Evolutionary conservation across 1,140 invertebrate species (phyloP), one percentile per base, ranked within the genome.

Genomic region (Heliconius melpomene): DNA sequence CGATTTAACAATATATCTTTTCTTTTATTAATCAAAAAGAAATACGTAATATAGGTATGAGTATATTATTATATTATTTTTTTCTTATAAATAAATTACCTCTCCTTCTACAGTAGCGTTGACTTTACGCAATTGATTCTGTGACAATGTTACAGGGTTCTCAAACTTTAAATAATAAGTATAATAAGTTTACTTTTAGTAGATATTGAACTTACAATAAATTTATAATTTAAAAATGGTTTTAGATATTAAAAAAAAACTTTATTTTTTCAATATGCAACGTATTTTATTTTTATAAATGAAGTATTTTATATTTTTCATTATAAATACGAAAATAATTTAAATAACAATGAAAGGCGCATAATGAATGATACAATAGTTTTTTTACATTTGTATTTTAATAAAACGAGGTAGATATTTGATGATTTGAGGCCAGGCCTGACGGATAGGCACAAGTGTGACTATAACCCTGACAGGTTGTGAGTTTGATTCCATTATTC

Each of bases 131-230:
- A 36, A 72, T 38, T 72, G 71, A 36, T 72, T 72, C 71, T 72
- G 36, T 40, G 71, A 72, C 32, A 72, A 38, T 9, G 40, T 72
- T 38, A 72, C 2, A 23, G 2, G 72, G 40, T 57, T 75, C 79
- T 78, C 79, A 78, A 81, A 75, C 60, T 16, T 46, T 46, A 46
- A 46, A 16, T 46, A 46, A 46, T 3, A n/a, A n/a, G n/a, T n/a
- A n/a, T n/a, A n/a, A n/a, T 16, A 46, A 46, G 52, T 54, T 54
- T 36, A 7, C 32, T 5, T 36, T 36, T n/a, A 8, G 7, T 23
- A 23, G 54, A n/a, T 57, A 57, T 23, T 57, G 8, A 57, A 9
- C 8, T 57, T 23, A n/a, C 7, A 2, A n/a, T 0, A 57, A 57
- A 57, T 23, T 18, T 57, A 23, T 23, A n/a, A 11, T 23, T 57